A percentile compares a stretch with the other conserved stretches of the same genome.
Evolutionary conservation across 2,888 invertebrate genomes (phyloP).

Genomic region (Thymelicus acteon): DNA sequence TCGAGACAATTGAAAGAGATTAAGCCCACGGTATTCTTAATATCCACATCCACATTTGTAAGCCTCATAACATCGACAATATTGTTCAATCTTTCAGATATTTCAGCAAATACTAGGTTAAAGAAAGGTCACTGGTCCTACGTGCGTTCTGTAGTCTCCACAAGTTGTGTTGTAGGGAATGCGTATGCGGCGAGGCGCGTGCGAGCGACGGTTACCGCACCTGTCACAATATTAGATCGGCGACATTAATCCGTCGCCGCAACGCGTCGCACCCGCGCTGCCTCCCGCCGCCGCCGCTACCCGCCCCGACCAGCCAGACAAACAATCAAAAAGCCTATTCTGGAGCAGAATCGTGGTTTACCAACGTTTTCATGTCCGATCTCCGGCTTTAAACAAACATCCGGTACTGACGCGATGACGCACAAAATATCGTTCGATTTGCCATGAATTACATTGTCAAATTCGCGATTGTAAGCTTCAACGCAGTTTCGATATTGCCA

Average conservation of each 20-base stretch:
- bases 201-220: conserved; percentile 56
- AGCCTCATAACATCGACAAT: too few relatives aligned
- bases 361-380: conserved; percentile 65
- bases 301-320: conserved; percentile 45
- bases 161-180: neutral
- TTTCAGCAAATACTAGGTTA: too few relatives aligned
- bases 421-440: conserved; percentile 21
- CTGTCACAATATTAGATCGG: conserved; percentile 79
- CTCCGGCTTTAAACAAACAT: conserved; percentile 64
- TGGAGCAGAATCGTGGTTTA: conserved; percentile 65
- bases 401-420: conserved; percentile 43
- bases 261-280: conserved; percentile 41
- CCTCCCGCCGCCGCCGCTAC: conserved; percentile 37
- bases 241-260: conserved; percentile 72
- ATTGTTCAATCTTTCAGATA: too few relatives aligned
- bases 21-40: too few relatives aligned
- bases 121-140: too few relatives aligned
- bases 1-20: too few relatives aligned
- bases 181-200: conserved; percentile 34
- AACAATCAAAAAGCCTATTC: conserved; percentile 74
- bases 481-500: neutral
- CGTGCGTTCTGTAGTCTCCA: too few relatives aligned
- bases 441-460: neutral
- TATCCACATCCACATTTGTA: too few relatives aligned
- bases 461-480: neutral